These are phyloP conservation scores for Chloroceryle inda DNA, from an alignment of 2,797 vertebrate species.

Conservation along the genomic window DNA sequence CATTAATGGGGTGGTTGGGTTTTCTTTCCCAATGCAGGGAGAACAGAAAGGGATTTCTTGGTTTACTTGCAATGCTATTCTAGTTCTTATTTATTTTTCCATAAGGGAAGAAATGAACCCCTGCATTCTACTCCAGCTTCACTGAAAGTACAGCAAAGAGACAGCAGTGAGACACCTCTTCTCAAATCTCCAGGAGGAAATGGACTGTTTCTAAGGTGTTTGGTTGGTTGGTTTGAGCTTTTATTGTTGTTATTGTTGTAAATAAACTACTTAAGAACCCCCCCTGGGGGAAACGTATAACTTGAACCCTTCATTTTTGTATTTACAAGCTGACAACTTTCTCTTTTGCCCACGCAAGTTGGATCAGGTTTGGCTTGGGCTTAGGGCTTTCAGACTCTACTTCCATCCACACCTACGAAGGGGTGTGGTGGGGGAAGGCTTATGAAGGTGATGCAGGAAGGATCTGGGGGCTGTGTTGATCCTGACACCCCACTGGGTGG, in stretches of 20 bases:
- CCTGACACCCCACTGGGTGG: background rate
- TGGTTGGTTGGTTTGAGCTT: background rate
- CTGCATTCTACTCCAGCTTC: background rate
- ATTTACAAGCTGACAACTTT: background rate
- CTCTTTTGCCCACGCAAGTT: background rate
- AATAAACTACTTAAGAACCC: background rate
- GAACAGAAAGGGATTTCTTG: background rate
- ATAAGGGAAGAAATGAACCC: background rate
- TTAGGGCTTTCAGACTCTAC: background rate
- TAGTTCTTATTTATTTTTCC: background rate
- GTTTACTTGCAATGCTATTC: background rate
- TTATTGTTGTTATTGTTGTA: background rate
- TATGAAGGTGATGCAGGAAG: background rate
- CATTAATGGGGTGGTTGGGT: background rate
- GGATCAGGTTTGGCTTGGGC: background rate
- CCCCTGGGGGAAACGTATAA: background rate
- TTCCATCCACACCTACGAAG: background rate
- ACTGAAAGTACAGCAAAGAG: background rate
- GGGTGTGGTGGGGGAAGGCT: background rate
- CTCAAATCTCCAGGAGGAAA: background rate
- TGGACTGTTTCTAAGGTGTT: background rate
- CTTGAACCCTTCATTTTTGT: background rate
- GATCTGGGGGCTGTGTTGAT: background rate
- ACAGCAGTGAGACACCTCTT: background rate
- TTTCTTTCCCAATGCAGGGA: background rate